Conservation (phyloP, 2,797 vertebrate species). For the Lepidocolaptes lacrymiger region DNA sequence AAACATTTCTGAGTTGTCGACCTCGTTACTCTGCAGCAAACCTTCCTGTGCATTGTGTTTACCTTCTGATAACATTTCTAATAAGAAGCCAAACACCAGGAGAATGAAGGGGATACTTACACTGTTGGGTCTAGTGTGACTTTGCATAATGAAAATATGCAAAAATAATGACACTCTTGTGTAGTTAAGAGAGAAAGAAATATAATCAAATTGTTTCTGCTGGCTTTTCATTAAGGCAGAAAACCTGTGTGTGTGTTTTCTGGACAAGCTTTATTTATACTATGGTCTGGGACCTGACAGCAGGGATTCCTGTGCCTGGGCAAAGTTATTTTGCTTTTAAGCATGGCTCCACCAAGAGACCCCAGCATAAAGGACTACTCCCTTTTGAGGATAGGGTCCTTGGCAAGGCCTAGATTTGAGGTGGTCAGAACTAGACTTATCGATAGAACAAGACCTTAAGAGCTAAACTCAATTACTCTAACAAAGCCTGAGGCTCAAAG, state of each 20-base stretch:
- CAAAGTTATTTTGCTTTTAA: background rate
- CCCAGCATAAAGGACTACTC: background rate
- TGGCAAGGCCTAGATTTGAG: background rate
- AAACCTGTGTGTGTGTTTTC: background rate
- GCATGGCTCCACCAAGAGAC: background rate
- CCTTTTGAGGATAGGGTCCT: background rate
- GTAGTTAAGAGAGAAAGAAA: background rate
- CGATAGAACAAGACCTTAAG: background rate
- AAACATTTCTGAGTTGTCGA: slow-evolving; percentile 65
- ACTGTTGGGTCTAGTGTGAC: slow-evolving; percentile 22
- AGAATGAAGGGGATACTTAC: slow-evolving; percentile 45
- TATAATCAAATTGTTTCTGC: background rate
- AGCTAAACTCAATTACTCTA: background rate
- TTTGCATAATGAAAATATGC: slow-evolving; percentile 2
- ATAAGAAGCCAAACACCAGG: slow-evolving; percentile 3
- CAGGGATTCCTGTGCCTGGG: background rate
- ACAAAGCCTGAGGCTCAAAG: background rate
- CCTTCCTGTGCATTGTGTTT: slow-evolving; percentile 12
- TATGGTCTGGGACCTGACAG: background rate
- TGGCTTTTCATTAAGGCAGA: background rate
- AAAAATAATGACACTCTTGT: background rate
- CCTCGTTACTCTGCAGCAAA: slow-evolving; percentile 37
- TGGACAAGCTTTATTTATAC: background rate
- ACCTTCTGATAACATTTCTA: slow-evolving; percentile 11
- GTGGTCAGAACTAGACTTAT: background rate